Evolutionary conservation across 2,888 invertebrate genomes (phyloP).

Genomic region (Eutolmus rufibarbis): DNA sequence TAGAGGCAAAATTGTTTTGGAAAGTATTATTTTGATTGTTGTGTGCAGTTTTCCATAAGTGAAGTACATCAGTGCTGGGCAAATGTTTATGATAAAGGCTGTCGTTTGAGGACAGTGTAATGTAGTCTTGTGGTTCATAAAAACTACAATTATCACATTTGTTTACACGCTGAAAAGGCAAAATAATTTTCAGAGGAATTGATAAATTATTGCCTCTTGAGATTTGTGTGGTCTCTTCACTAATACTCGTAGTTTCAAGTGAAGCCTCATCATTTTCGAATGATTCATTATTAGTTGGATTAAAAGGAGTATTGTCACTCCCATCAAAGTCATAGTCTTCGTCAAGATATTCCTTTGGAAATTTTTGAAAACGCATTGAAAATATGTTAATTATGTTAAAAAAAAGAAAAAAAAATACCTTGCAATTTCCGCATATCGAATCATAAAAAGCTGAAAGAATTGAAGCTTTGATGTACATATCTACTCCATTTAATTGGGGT

Average conservation of each 20-base stretch:
- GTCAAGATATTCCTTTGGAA: background rate
- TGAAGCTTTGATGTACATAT: conserved; percentile 46
- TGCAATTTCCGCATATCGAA: conserved; percentile 47
- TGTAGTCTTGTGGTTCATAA: background rate
- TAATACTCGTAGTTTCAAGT: background rate
- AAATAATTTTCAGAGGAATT: conserved; percentile 43
- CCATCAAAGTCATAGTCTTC: background rate
- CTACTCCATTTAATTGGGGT: conserved; percentile 44
- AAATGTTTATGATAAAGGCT: background rate
- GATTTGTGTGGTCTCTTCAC: background rate
- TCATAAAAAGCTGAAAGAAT: conserved; percentile 49
- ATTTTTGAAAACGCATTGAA: background rate
- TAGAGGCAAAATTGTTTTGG: background rate
- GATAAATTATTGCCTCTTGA: conserved; percentile 24
- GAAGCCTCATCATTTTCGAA: background rate
- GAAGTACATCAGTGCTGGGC: background rate
- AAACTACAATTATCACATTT: background rate
- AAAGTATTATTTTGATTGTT: background rate
- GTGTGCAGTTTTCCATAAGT: background rate
- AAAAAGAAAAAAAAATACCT: background rate
- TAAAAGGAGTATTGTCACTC: background rate
- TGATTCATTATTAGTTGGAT: background rate
- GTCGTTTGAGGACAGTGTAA: background rate
- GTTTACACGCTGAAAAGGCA: conserved; percentile 44
- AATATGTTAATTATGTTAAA: background rate